phyloP scores from a whole-genome alignment of 2,113 vertebrate genomes.

The Phalacrocorax aristotelis region DNA sequence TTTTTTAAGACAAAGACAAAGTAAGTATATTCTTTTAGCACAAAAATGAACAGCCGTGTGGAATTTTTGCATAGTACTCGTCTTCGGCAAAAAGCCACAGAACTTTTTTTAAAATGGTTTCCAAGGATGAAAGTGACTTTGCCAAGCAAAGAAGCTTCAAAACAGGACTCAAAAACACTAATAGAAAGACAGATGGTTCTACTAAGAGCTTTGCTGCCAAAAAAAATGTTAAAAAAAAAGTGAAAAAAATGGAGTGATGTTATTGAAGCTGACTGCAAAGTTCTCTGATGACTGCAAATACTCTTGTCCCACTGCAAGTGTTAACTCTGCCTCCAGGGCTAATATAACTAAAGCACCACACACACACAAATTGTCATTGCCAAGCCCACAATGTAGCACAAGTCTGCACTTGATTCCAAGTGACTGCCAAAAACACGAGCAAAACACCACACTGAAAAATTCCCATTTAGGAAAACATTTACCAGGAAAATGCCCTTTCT shows the following conservation, averaged over 20 bases:
- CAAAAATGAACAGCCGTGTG: constrained; percentile 89
- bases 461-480: constrained; percentile 71
- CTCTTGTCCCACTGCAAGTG: constrained; percentile 78
- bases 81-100: constrained; percentile 89
- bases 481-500: constrained; percentile 71
- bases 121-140: constrained; percentile 95
- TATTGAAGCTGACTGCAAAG: constrained; percentile 89
- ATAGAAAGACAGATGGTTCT: constrained; percentile 99
- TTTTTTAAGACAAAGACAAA: constrained; percentile 74
- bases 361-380: constrained; percentile 74
- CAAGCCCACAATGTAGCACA: constrained; percentile 67
- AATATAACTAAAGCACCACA: constrained; percentile 74
- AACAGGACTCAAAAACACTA: constrained; percentile 90
- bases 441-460: constrained; percentile 68
- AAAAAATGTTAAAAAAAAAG: constrained; percentile 78
- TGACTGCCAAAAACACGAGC: constrained; percentile 67
- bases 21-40: constrained; percentile 75
- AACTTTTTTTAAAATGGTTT: constrained; percentile 91
- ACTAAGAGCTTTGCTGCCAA: constrained; percentile 92
- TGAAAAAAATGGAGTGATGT: constrained; percentile 82
- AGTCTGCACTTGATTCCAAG: constrained; percentile 73
- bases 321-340: constrained; percentile 81
- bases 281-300: constrained; percentile 83
- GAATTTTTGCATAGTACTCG: constrained; percentile 82
- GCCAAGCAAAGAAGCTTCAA: constrained; percentile 89